Base-by-base conservation (phyloP, 2,797 vertebrate species). In the Kryptolebias ocellatus region DNA sequence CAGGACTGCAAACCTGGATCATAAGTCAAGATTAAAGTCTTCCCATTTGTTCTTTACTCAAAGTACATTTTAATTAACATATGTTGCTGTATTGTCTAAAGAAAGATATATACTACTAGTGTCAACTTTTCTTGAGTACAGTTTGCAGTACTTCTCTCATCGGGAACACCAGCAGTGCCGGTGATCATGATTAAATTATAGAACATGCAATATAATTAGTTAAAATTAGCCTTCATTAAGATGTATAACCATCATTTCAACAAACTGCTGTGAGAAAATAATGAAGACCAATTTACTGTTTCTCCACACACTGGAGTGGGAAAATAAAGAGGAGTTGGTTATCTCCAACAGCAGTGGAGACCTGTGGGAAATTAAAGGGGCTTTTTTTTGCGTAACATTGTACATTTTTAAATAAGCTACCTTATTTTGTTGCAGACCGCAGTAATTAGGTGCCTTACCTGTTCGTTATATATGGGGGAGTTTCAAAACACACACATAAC, bases 191-290 rank as follows among this genome's bases (percentile, higher is more conserved):
- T 11, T 52, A 37, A 68, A 71, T 69, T 60, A 63, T 20, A 42
- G 70, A 79, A 83, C 29, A 47, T 28, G 24, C 56, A 18, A n/a
- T 54, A 42, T 42, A 64, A 55, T 78, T 7, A 49, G 66, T 72
- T 65, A 63, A 73, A 73, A 65, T 44, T 8, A 47, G 10, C 45
- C 44, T 45, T 55, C 34, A 1, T 27, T n/a, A 0, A 17, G 50
- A 60, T 34, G 29, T 57, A 2, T 29, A 66, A 27, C 42, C 53
- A 60, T 37, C 12, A n/a, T 60, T 76, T 75, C 44, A 20, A 55
- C 27, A 64, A 72, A 67, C 29, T 47, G 51, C 55, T 31, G 44
- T 29, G 42, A 65, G 55, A 49, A 70, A 75, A 67, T 16, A 60
- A 51, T 20, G 12, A 56, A 29, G 53, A 79, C 55, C 65, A 69